Evolutionary conservation across 1,140 invertebrate genomes (phyloP), one percentile per base, ranked within the genome.

Genomic region (Drosophila micromelanica): DNA sequence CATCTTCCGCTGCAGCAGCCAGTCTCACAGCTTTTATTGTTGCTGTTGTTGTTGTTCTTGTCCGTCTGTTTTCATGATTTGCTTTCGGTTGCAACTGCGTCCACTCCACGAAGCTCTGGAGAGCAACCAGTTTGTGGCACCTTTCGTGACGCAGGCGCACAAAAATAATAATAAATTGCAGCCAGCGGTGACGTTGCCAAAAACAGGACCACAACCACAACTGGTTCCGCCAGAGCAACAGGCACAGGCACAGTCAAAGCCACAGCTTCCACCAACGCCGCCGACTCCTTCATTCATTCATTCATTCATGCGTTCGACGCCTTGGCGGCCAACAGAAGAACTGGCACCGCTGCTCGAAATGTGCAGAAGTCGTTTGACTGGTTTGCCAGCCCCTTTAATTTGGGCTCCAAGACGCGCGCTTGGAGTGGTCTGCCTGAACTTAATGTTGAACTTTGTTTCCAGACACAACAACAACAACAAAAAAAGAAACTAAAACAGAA

Each of bases 361-460:
- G 79, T 87, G 81, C 87, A 90, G 86, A 89, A 90, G 87, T 86
- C 78, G 87, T 43, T 75, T 63, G 87, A 86, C 86, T 79, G 78
- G 86, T 90, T 90, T 80, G 8, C 49, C 48, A 62, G 55, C 56
- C 43, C 77, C 73, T 70, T 76, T 56, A 67, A 78, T 70, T 69
- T 61, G 37, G 69, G 59, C 40, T 64, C 54, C 55, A 64, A 57
- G 35, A 52, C 48, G 48, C 65, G 65, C n/a, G 8, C 17, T 60
- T 68, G 15, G 38, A 68, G 57, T 62, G 54, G 54, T 23, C 20
- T 15, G 20, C 45, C 35, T 71, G 20, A 62, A 49, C 48, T 51
- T 69, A 60, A 60, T 69, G 69, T 62, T 73, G 60, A 60, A 57
- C 56, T 52, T 57, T 30, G 37, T 40, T 73, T 69, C 56, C 57